Conservation (phyloP, 2,888 invertebrate species). For the Ectemnius lituratus region DNA sequence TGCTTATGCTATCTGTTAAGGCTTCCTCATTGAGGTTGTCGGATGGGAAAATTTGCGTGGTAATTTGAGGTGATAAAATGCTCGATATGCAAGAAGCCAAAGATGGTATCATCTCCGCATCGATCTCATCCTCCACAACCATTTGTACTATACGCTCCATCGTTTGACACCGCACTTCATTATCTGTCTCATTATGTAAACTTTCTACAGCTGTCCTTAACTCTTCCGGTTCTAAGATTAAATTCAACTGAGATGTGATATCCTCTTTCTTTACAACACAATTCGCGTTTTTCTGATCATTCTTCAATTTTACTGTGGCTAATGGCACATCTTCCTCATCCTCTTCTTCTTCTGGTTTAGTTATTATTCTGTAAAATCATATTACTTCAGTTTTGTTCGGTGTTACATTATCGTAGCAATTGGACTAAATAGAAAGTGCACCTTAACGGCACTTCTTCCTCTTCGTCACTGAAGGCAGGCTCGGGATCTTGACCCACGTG, state of each 20-base stretch:
- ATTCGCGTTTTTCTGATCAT: conserved; percentile 71
- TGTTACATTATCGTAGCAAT: background rate
- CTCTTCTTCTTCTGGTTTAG: conserved; percentile 81
- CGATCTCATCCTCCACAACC: conserved; percentile 82
- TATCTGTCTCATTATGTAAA: conserved; percentile 81
- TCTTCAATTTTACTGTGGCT: conserved; percentile 86
- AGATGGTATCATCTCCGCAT: conserved; percentile 80
- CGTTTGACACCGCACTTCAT: conserved; percentile 82
- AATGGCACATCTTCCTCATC: conserved; percentile 88
- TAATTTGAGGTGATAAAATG: conserved; percentile 80
- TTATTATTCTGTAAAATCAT: conserved; percentile 66
- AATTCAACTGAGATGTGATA: conserved; percentile 69
- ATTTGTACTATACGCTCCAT: conserved; percentile 83
- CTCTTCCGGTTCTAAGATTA: conserved; percentile 78
- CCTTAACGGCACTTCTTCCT: conserved; percentile 82
- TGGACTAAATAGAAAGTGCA: conserved; percentile 25
- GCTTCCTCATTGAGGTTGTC: conserved; percentile 80
- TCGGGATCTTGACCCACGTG: conserved; percentile 81
- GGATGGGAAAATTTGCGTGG: conserved; percentile 80
- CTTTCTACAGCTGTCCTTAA: conserved; percentile 80
- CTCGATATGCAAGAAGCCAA: conserved; percentile 82
- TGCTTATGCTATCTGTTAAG: conserved; percentile 87
- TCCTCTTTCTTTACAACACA: conserved; percentile 71
- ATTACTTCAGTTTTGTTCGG: background rate
- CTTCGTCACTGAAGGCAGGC: conserved; percentile 91